Conservation (phyloP, 2,113 vertebrate species). For the Oostethus manadensis region DNA sequence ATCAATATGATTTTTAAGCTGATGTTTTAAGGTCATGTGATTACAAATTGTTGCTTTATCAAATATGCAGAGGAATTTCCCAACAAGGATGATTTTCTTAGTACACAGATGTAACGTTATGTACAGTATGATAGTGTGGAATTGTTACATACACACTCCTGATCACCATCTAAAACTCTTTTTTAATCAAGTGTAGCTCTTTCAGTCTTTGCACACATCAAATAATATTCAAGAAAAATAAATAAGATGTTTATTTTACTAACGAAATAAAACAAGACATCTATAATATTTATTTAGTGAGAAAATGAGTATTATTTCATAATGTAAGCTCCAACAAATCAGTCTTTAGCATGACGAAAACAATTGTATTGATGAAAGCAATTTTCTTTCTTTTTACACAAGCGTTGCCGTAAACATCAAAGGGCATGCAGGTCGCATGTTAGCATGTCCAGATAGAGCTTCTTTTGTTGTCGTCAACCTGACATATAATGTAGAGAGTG, state of each 20-base stretch:
- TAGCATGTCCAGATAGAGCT: slow-evolving; percentile 41
- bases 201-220: slow-evolving; percentile 57
- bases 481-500: slow-evolving; percentile 4
- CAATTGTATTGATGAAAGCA: not conserved
- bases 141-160: not conserved
- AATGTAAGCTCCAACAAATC: not conserved
- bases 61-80: not conserved
- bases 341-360: no score
- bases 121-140: not conserved
- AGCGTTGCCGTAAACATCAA: slow-evolving; percentile 13
- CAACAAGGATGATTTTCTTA: not conserved
- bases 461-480: slow-evolving; percentile 14
- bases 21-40: not conserved
- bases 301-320: not conserved
- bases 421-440: slow-evolving; percentile 61
- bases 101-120: not conserved
- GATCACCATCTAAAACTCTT: not conserved
- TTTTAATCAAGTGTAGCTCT: slow-evolving; percentile 16
- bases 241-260: slow-evolving; percentile 61
- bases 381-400: not conserved
- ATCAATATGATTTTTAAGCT: not conserved
- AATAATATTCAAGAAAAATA: slow-evolving; percentile 37
- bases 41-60: no score
- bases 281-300: slow-evolving; percentile 8
- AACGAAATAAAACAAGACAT: slow-evolving; percentile 31